Evolutionary conservation across 2,113 vertebrate genomes (phyloP).

Genomic region (Carassius carassius): DNA sequence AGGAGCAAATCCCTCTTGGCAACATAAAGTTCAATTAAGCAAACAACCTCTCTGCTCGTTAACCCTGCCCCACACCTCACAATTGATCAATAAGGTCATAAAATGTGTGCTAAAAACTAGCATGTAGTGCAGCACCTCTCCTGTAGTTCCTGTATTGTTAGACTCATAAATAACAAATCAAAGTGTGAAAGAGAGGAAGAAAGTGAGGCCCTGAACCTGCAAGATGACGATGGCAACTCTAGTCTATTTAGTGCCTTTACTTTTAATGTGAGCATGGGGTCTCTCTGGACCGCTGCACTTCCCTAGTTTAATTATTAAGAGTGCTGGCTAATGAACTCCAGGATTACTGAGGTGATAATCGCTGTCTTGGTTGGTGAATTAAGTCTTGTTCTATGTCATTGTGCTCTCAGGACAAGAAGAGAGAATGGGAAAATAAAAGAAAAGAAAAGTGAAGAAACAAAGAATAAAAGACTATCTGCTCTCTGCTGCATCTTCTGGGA

Average conservation of each 20-base stretch:
- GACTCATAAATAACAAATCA: conserved; percentile 14
- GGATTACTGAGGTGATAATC: conserved; percentile 75
- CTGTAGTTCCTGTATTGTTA: background rate
- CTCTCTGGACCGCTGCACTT: conserved; percentile 61
- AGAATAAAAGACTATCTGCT: background rate
- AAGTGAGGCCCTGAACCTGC: conserved; percentile 20
- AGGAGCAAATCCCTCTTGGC: conserved; percentile 57
- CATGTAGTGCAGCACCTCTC: conserved; percentile 31
- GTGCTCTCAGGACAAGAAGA: conserved; percentile 47
- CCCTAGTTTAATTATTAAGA: conserved; percentile 71
- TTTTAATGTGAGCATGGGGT: conserved; percentile 63
- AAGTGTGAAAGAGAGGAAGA: background rate
- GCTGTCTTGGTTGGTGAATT: conserved; percentile 69
- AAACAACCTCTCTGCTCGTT: conserved; percentile 58
- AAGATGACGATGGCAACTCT: conserved; percentile 46
- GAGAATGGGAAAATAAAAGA: background rate
- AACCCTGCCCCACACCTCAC: conserved; percentile 54
- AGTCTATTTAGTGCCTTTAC: conserved; percentile 61
- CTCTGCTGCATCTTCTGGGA: background rate
- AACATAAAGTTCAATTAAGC: conserved; percentile 64
- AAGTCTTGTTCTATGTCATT: conserved; percentile 66
- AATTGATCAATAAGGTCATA: conserved; percentile 56
- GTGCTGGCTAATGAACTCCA: conserved; percentile 70
- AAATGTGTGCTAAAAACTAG: conserved; percentile 53
- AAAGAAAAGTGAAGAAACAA: background rate